A percentile compares a stretch with the other conserved stretches of the same genome.
Conservation (phyloP, 2,113 vertebrate genomes). For the Micromys minutus region DNA sequence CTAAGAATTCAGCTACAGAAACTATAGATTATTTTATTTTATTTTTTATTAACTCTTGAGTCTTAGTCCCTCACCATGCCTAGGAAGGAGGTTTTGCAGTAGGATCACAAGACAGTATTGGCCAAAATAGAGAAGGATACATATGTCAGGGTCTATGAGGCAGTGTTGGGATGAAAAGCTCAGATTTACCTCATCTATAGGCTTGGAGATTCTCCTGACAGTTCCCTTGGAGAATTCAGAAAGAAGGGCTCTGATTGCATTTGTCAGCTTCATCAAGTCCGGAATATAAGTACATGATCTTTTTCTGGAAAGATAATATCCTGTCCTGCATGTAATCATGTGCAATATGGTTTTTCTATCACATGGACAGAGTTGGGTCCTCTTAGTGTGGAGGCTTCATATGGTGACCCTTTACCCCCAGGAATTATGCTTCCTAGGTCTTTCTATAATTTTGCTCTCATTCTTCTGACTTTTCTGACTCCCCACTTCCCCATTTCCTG, state of each 20-base stretch:
- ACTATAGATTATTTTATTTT: background rate
- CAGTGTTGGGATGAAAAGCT: background rate
- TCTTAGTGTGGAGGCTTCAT: background rate
- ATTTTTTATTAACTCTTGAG: background rate
- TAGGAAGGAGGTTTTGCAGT: background rate
- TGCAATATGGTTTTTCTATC: conserved; percentile 4
- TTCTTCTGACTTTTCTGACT: accelerated
- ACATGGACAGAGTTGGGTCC: background rate
- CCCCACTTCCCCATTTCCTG: background rate
- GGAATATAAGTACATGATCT: conserved; percentile 50
- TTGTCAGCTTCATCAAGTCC: conserved; percentile 61
- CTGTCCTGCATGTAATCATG: background rate
- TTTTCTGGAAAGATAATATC: conserved; percentile 1
- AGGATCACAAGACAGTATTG: accelerated
- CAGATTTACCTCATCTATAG: background rate
- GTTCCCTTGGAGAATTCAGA: conserved; percentile 14
- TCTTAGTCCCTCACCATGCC: background rate
- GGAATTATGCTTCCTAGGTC: background rate
- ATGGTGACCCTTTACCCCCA: background rate
- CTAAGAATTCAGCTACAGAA: background rate
- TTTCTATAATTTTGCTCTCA: background rate
- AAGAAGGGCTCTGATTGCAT: conserved; percentile 49
- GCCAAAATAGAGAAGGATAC: background rate
- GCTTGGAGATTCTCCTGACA: background rate
- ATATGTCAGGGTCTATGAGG: accelerated